A percentile compares a stretch with the other conserved stretches of the same genome.
Evolutionary conservation across 2,113 vertebrate genomes (phyloP).

Genomic region (Pterophyllum scalare): DNA sequence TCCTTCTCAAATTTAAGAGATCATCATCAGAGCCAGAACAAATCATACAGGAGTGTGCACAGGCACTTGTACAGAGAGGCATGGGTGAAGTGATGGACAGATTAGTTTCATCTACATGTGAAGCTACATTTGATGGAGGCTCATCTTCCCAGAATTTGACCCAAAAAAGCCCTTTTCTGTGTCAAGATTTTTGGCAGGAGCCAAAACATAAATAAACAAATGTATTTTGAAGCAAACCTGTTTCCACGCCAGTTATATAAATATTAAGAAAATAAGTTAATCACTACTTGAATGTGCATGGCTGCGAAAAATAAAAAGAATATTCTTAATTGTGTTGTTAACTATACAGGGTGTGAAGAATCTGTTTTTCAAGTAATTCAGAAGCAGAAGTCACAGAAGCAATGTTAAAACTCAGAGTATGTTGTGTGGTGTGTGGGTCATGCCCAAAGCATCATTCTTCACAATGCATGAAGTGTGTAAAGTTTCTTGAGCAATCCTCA

Average conservation of each 20-base stretch:
- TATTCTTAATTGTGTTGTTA: not conserved
- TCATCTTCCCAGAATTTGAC: not conserved
- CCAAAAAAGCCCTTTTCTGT: not conserved
- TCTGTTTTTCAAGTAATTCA: not conserved
- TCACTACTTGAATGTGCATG: not conserved
- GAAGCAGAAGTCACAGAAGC: not conserved
- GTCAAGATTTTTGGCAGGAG: not conserved
- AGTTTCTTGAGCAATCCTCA: slow-evolving; percentile 45
- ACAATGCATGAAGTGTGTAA: slow-evolving; percentile 42
- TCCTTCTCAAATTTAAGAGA: slow-evolving; percentile 1
- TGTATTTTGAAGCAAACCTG: not conserved
- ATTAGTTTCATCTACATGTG: not conserved
- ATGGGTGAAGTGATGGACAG: not conserved
- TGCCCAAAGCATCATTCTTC: slow-evolving; percentile 28
- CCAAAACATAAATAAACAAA: not conserved
- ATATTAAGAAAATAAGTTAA: not conserved
- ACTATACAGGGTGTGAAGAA: not conserved
- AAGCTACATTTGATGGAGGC: not conserved
- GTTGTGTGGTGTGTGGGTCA: not conserved
- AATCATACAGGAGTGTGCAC: not conserved
- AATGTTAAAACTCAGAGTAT: not conserved
- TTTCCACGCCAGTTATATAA: not conserved
- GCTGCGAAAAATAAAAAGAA: not conserved
- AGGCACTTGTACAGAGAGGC: slow-evolving; percentile 14
- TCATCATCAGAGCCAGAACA: slow-evolving; percentile 9